These are phyloP conservation scores for Chelmon rostratus DNA, from an alignment of 2,797 vertebrate genomes.

Conservation along the genomic window DNA sequence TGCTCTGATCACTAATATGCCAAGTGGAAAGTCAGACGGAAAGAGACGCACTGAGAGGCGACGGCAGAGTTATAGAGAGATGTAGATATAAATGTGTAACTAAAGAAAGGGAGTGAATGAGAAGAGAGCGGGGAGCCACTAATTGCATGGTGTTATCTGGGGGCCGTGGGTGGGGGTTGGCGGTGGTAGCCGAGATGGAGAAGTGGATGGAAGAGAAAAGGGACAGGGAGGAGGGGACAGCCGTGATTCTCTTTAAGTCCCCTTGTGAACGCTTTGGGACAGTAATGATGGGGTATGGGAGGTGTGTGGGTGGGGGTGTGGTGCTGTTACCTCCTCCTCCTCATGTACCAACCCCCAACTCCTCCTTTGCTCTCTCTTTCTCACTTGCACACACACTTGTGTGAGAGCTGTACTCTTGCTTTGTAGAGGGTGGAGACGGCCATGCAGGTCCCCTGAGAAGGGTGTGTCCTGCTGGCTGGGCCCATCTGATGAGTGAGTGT, in stretches of 20 bases:
- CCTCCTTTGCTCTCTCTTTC: slow-evolving; percentile 49
- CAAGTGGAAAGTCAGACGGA: slow-evolving; percentile 16
- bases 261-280: slow-evolving; percentile 75
- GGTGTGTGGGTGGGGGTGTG: slow-evolving; percentile 82
- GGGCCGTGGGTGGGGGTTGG: slow-evolving; percentile 64
- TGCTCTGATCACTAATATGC: slow-evolving; percentile 42
- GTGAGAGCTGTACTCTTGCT: slow-evolving; percentile 69
- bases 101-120: slow-evolving; percentile 51
- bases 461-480: slow-evolving; percentile 70
- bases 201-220: slow-evolving; percentile 55
- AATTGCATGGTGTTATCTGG: slow-evolving; percentile 82
- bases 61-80: slow-evolving; percentile 31
- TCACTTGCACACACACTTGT: slow-evolving; percentile 38
- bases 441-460: slow-evolving; percentile 76
- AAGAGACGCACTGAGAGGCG: slow-evolving; percentile 8
- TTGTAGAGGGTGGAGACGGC: slow-evolving; percentile 78
- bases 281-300: slow-evolving; percentile 82
- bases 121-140: slow-evolving; percentile 70
- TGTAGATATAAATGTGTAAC: slow-evolving; percentile 60
- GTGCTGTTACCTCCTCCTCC: slow-evolving; percentile 42
- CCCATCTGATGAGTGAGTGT: slow-evolving; percentile 60
- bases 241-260: slow-evolving; percentile 67
- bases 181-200: slow-evolving; percentile 30
- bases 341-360: slow-evolving; percentile 46
- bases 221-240: slow-evolving; percentile 45